Percentiles rank a stretch among this genome's conserved stretches.
These are phyloP conservation scores for Mirounga angustirostris DNA, from an alignment of 2,113 vertebrate species.

Conservation along the genomic window DNA sequence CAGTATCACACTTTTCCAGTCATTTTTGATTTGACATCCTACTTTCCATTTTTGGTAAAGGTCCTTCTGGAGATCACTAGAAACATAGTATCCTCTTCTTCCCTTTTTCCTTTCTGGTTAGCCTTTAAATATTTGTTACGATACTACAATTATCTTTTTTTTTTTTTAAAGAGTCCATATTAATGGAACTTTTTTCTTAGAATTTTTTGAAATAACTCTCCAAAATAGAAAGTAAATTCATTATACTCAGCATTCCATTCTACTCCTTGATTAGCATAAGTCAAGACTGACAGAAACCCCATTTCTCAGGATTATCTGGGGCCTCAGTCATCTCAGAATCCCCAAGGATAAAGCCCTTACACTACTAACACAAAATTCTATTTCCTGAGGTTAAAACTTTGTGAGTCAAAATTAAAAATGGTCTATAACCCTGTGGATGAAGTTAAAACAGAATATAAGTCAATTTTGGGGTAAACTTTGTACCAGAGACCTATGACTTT, in stretches of 20 bases:
- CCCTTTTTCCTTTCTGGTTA: not conserved
- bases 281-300: not conserved
- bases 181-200: not conserved
- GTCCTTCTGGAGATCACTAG: not conserved
- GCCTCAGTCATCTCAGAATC: not conserved
- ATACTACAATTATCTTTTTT: not conserved
- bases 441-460: not conserved
- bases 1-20: not conserved
- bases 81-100: not conserved
- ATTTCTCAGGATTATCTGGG: not conserved
- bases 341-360: not conserved
- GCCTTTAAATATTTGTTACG: not conserved
- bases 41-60: not conserved
- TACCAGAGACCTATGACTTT: not conserved
- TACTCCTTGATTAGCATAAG: not conserved
- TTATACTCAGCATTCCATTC: not conserved
- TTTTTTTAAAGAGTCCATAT: not conserved
- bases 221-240: constrained; percentile 29
- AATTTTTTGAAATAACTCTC: not conserved
- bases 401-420: not conserved
- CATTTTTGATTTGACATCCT: not conserved
- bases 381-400: not conserved
- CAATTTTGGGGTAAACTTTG: not conserved
- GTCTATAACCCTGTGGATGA: not conserved
- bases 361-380: not conserved